Conservation (phyloP, 1,140 invertebrate species). For the Rhynchophorus ferrugineus region DNA sequence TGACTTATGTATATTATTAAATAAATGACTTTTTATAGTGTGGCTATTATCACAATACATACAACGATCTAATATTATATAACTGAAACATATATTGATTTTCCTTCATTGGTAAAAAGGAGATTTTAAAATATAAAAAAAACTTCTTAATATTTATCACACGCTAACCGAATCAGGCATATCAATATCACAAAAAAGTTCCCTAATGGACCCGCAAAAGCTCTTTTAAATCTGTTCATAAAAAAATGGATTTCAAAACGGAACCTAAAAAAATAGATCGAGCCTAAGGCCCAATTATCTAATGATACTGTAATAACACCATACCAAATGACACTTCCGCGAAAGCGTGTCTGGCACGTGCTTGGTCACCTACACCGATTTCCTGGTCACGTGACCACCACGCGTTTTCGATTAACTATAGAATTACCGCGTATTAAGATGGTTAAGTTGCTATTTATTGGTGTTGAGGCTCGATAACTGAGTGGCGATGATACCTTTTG, state of each 20-base stretch:
- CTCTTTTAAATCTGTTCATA: not conserved
- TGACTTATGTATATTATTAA: no score
- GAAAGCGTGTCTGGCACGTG: not conserved
- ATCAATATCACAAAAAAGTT: not conserved
- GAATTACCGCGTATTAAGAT: not conserved
- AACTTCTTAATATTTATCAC: not conserved
- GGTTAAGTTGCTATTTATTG: no score
- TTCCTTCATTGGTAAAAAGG: not conserved
- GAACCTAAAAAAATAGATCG: not conserved
- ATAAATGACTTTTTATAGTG: no score
- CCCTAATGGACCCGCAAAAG: not conserved
- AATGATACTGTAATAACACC: not conserved
- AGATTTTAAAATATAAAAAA: not conserved
- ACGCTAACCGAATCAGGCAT: not conserved
- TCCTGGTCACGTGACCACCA: not conserved
- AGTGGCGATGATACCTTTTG: no score
- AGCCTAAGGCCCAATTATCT: not conserved
- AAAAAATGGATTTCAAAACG: not conserved
- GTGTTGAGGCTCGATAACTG: no score
- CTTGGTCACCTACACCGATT: not conserved
- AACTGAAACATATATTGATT: no score
- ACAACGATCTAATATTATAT: no score
- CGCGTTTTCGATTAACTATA: not conserved
- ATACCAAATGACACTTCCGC: not conserved
- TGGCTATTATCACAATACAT: no score